These are phyloP conservation scores for Sebastes nivosus DNA, from an alignment of 2,797 vertebrate species.

Conservation along the genomic window DNA sequence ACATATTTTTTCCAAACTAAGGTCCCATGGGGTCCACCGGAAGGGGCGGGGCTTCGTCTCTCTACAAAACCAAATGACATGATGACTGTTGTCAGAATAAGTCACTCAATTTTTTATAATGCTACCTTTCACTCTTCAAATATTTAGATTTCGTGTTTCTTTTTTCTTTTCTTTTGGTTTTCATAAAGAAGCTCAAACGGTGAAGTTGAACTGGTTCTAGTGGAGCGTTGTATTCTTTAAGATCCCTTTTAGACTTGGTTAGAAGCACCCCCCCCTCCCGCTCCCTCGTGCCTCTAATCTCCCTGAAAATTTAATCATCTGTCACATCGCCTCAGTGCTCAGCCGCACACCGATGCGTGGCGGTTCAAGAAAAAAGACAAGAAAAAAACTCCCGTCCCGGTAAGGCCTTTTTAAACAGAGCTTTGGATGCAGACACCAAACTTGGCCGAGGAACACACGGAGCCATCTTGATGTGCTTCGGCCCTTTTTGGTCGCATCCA, in stretches of 20 bases:
- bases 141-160: background rate
- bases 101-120: background rate
- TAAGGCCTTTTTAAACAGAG: constrained; percentile 41
- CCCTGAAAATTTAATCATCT: constrained; percentile 83
- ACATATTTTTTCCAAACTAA: too few species aligned
- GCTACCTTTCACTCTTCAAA: background rate
- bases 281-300: constrained; percentile 60
- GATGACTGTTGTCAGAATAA: background rate
- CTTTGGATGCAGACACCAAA: constrained; percentile 43
- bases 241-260: constrained; percentile 41
- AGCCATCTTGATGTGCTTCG: constrained; percentile 62
- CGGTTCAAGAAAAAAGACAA: constrained; percentile 28
- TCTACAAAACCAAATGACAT: background rate
- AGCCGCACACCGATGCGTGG: constrained; percentile 59
- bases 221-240: constrained; percentile 36
- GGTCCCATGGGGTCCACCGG: too few species aligned
- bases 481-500: constrained; percentile 63
- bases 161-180: background rate
- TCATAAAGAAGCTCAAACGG: constrained; percentile 3
- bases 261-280: background rate
- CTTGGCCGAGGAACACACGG: constrained; percentile 53
- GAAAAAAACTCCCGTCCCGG: background rate
- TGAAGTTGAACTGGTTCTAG: constrained; percentile 23
- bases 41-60: too few species aligned
- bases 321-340: constrained; percentile 75